Evolutionary conservation across 2,797 vertebrate species (phyloP).

Genomic region (Muscicapa striata): DNA sequence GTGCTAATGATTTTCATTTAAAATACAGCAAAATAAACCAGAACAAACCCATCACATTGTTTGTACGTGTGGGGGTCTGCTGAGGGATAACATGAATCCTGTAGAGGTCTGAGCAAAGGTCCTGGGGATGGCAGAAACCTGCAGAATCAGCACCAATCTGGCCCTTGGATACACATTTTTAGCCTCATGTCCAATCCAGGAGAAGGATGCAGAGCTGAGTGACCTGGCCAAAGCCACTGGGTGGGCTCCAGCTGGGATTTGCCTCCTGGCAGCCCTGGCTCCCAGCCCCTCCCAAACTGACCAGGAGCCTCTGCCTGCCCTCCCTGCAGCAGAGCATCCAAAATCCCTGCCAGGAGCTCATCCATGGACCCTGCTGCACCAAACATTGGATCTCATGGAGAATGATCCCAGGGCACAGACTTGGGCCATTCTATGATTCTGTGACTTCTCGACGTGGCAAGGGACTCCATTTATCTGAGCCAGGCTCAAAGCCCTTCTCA

Average conservation of each 20-base stretch:
- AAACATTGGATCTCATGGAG: not conserved
- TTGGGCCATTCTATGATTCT: not conserved
- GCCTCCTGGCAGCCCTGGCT: not conserved
- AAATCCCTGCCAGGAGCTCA: not conserved
- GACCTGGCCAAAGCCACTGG: not conserved
- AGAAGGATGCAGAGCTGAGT: not conserved
- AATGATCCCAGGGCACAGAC: not conserved
- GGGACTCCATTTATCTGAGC: not conserved
- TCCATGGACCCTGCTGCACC: rapidly evolving
- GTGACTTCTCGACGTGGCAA: not conserved
- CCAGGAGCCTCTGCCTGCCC: not conserved
- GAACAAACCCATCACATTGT: not conserved
- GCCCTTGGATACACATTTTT: not conserved
- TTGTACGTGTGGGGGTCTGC: not conserved
- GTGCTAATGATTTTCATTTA: not conserved
- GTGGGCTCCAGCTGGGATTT: not conserved
- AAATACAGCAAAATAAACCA: not conserved
- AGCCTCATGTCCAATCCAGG: not conserved
- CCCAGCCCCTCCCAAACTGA: not conserved
- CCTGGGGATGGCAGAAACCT: not conserved
- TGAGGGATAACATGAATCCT: rapidly evolving
- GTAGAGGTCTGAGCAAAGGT: not conserved
- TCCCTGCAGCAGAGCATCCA: not conserved
- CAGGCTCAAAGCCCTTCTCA: not conserved
- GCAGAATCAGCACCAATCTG: not conserved